These are phyloP conservation scores for Chaenodraco wilsoni DNA, from an alignment of 2,797 vertebrate genomes.

Conservation along the genomic window DNA sequence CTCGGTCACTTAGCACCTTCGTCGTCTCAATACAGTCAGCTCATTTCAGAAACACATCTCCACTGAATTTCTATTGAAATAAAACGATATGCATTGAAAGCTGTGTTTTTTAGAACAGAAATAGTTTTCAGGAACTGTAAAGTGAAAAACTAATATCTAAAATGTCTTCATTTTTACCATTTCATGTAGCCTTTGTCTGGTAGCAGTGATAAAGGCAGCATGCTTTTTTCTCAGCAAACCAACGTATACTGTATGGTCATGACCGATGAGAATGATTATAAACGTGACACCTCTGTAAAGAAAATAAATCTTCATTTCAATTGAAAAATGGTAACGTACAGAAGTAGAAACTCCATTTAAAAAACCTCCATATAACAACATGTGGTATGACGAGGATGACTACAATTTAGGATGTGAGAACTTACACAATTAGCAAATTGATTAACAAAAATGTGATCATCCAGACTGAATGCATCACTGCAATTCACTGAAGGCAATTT, in stretches of 20 bases:
- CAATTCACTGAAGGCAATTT: neutral
- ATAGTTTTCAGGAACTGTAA: neutral
- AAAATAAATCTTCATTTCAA: neutral
- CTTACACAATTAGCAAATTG: neutral
- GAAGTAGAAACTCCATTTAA: neutral
- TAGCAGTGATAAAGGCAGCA: neutral
- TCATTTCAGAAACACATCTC: neutral
- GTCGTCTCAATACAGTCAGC: neutral
- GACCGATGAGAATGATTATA: neutral
- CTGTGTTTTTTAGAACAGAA: neutral
- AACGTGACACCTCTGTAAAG: neutral
- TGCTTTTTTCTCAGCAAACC: neutral
- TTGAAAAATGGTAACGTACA: neutral
- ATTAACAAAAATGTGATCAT: slow-evolving; percentile 1
- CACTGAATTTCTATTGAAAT: no score
- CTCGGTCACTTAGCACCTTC: neutral
- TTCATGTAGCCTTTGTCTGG: neutral
- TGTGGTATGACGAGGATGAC: neutral
- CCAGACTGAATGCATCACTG: slow-evolving; percentile 7
- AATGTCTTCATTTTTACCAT: neutral
- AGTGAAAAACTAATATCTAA: neutral
- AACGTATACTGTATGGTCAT: neutral
- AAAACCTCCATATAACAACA: neutral
- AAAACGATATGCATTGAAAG: neutral
- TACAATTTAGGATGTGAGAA: neutral